Base-by-base conservation (phyloP, 1,140 invertebrate genomes). In the Oedothorax gibbosus region DNA sequence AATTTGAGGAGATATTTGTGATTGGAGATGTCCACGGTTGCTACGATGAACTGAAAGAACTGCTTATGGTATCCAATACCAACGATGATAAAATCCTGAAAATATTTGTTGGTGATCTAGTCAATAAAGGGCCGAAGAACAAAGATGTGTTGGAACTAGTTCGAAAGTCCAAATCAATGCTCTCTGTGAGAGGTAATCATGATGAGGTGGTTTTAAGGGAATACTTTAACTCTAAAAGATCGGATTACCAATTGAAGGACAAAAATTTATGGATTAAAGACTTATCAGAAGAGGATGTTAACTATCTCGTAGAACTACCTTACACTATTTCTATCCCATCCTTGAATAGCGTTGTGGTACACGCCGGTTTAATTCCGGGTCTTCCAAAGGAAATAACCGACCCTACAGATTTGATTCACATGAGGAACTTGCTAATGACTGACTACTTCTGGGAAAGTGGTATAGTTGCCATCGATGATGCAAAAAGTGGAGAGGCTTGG, bases 11-110 rank as follows among this genome's bases (percentile, higher is more conserved):
- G 73, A 85, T 91, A 21, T 86, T 91, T 53, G 87, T 91, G 20
- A 88, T 91, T 15, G 90, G 90, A 15, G 90, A 91, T 86, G 87
- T 91, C 9, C 90, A 91, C 86, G 90, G 90, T 1, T 91, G 90
- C 85, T 88, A 86, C 75, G 89, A 90, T 72, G 90, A 91, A 86
- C 85, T 91, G 53, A 14, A 86, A 20, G 87, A 88, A 49, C 79
- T 90, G 7, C 86, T 90, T 15, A 15, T 86, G 20, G 60, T 69
- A 20, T 57, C 85, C 3, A 53, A 86, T 69, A 53, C 62, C 18
- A 54, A 65, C 10, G 65, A 86, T 12, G 82, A 87, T 56, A 72
- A 88, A 65, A 85, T 87, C 12, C 77, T 90, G 49, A 88, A 89
- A 60, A 86, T 91, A 20, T 89, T 90, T 87, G 89, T 89, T 76